These are phyloP conservation scores for Poeciliopsis retropinna DNA, from an alignment of 2,113 vertebrate genomes.

Conservation along the genomic window DNA sequence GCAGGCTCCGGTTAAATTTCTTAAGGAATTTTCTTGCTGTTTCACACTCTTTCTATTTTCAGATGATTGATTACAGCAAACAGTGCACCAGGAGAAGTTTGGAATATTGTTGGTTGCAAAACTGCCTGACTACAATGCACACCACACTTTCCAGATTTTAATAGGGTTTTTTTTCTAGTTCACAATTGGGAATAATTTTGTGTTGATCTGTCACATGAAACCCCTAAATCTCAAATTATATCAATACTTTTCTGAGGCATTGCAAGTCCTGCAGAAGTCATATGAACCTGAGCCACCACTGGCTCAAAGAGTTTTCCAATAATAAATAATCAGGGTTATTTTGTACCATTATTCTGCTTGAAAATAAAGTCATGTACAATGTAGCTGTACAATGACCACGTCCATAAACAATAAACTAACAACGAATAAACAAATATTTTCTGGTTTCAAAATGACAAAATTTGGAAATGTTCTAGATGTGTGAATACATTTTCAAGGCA, in stretches of 20 bases:
- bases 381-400: not conserved
- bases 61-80: too few relatives aligned
- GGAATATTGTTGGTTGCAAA: not conserved
- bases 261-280: not conserved
- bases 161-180: too few relatives aligned
- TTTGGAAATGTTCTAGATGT: not conserved
- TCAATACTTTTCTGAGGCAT: too few relatives aligned
- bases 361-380: not conserved
- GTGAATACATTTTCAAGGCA: not conserved
- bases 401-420: too few relatives aligned
- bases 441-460: not conserved
- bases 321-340: not conserved
- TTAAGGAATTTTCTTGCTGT: too few relatives aligned
- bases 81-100: too few relatives aligned
- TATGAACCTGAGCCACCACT: not conserved
- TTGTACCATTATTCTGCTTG: not conserved
- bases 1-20: too few relatives aligned
- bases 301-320: not conserved
- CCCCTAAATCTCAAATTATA: too few relatives aligned
- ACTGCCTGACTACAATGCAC: not conserved
- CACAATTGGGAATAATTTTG: too few relatives aligned
- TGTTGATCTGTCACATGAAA: too few relatives aligned
- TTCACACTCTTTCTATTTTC: too few relatives aligned
- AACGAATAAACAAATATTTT: not conserved
- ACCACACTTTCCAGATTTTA: not conserved